Percentiles rank a stretch among this genome's conserved stretches.
These are phyloP conservation scores for Holacanthella duospinosa DNA, from an alignment of 2,888 invertebrate species.

Conservation along the genomic window DNA sequence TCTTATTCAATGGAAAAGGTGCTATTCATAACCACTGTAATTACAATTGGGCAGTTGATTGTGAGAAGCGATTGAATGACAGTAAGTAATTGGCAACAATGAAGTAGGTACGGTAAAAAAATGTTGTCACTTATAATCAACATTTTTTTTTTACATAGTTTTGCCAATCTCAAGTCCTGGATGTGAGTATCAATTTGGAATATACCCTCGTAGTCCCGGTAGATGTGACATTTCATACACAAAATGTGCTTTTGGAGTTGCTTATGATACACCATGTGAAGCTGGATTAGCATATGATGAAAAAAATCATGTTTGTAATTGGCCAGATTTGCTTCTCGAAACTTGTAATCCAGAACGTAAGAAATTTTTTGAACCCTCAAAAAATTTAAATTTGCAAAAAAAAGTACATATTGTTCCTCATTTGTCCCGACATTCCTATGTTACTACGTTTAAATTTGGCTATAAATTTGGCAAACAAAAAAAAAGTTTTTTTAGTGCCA, in stretches of 20 bases:
- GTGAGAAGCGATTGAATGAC: slow-evolving; percentile 31
- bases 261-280: slow-evolving; percentile 68
- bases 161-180: slow-evolving; percentile 63
- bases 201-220: slow-evolving; percentile 62
- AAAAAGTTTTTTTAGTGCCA: no score
- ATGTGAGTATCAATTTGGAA: slow-evolving; percentile 78
- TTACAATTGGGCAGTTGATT: slow-evolving; percentile 74
- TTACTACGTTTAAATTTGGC: no score
- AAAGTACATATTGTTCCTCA: not conserved
- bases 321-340: slow-evolving; percentile 81
- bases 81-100: slow-evolving; percentile 18
- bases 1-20: slow-evolving; percentile 82
- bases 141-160: not conserved
- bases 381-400: not conserved
- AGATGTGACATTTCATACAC: slow-evolving; percentile 75
- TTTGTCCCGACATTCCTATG: no score
- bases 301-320: slow-evolving; percentile 78
- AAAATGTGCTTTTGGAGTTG: slow-evolving; percentile 73
- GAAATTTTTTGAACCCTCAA: not conserved
- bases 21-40: slow-evolving; percentile 84
- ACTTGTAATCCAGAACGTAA: slow-evolving; percentile 80
- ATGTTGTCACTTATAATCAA: not conserved
- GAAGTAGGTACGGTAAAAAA: no score
- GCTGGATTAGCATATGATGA: slow-evolving; percentile 81
- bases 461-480: no score